These are phyloP conservation scores for Poecile atricapillus DNA, from an alignment of 2,113 vertebrate genomes.

Conservation along the genomic window DNA sequence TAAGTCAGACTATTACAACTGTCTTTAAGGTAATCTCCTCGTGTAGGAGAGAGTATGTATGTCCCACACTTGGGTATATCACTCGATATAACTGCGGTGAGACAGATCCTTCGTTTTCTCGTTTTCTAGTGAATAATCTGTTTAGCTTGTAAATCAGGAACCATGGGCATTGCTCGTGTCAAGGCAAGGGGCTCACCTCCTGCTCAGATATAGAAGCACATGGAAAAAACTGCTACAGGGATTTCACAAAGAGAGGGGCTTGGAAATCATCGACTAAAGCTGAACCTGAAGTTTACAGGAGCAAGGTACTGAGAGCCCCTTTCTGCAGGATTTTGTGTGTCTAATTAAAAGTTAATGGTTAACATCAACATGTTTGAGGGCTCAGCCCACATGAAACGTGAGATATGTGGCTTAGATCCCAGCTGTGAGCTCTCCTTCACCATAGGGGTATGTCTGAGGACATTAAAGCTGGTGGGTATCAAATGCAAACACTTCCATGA, in stretches of 20 bases:
- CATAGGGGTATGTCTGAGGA: too few relatives aligned
- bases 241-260: background rate
- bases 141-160: background rate
- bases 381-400: background rate
- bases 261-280: background rate
- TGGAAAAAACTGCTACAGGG: background rate
- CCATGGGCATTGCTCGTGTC: fast-evolving
- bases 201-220: background rate
- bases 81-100: background rate
- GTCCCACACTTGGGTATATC: background rate
- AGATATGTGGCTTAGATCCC: fast-evolving
- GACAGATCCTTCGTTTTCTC: background rate
- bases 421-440: background rate
- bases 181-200: background rate
- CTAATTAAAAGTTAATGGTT: background rate
- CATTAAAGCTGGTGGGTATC: background rate
- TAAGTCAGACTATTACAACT: background rate
- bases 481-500: background rate
- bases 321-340: background rate
- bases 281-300: fast-evolving
- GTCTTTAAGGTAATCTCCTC: slow-evolving; percentile 1
- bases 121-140: background rate
- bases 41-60: background rate
- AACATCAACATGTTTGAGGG: background rate
- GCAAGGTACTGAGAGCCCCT: background rate